A percentile compares a stretch with the other conserved stretches of the same genome.
phyloP scores from a whole-genome alignment of 2,113 vertebrate species.

The Solenodon paradoxus region DNA sequence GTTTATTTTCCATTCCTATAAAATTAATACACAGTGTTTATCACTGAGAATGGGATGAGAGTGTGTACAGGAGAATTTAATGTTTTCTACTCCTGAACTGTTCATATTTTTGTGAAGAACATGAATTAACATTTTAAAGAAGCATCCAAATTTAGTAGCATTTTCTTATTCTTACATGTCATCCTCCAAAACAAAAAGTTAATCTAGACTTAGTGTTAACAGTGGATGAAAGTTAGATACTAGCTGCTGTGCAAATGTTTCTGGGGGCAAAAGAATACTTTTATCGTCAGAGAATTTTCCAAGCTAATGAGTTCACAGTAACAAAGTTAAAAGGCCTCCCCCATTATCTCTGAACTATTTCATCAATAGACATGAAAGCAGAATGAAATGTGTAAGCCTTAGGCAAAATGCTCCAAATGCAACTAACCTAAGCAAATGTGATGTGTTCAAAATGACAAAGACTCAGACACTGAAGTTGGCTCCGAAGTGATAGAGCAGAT shows the following conservation, averaged over 20 bases:
- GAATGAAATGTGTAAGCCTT: too few relatives aligned
- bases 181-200: background rate
- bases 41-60: background rate
- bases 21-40: background rate
- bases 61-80: background rate
- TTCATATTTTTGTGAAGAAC: background rate
- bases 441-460: too few relatives aligned
- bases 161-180: background rate
- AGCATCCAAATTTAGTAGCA: background rate
- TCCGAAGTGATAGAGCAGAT: too few relatives aligned
- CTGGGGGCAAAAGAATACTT: background rate
- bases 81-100: background rate
- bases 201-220: too few relatives aligned
- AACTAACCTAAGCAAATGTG: too few relatives aligned
- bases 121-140: constrained; percentile 26
- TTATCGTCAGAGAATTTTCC: background rate
- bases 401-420: too few relatives aligned
- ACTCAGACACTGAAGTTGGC: too few relatives aligned
- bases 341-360: too few relatives aligned
- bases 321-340: too few relatives aligned
- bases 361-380: too few relatives aligned
- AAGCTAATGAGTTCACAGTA: too few relatives aligned
- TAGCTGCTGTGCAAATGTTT: background rate
- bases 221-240: background rate
- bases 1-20: background rate